Conservation (phyloP, 2,888 invertebrate species). For the Caenorhabditis sinica region DNA sequence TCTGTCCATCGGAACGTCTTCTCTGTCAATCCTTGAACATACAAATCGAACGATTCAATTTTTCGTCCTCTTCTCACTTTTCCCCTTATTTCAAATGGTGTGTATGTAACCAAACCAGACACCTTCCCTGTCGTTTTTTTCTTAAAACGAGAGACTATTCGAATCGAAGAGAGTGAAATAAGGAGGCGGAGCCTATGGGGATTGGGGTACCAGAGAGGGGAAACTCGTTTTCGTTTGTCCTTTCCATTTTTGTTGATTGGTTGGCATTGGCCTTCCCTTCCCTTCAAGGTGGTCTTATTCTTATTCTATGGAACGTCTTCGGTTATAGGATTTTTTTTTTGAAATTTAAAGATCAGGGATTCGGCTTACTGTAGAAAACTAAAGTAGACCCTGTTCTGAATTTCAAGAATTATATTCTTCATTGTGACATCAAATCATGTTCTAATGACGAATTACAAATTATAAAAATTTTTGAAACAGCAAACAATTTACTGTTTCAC, state of each 20-base stretch:
- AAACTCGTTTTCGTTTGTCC: conserved; percentile 56
- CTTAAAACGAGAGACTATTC: conserved; percentile 9
- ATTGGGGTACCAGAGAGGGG: conserved; percentile 19
- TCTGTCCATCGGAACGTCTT: neutral
- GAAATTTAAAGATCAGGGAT: too few species aligned
- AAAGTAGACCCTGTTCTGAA: too few species aligned
- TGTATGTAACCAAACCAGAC: conserved; percentile 51
- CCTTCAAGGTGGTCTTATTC: neutral
- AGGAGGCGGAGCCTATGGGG: conserved; percentile 43
- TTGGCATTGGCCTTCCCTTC: neutral
- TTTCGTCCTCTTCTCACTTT: conserved; percentile 5
- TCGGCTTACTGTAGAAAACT: too few species aligned
- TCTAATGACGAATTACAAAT: too few species aligned
- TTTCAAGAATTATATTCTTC: too few species aligned
- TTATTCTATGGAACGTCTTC: neutral
- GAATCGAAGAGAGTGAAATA: conserved; percentile 13
- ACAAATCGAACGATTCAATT: conserved; percentile 15
- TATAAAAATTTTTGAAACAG: neutral
- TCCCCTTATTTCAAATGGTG: conserved; percentile 36
- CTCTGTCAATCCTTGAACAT: neutral
- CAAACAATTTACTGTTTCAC: too few species aligned
- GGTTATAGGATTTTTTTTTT: too few species aligned
- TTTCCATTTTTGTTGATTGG: conserved; percentile 26
- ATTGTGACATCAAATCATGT: too few species aligned
- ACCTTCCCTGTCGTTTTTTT: conserved; percentile 14